Percentiles rank a stretch among this genome's conserved stretches.
These are phyloP conservation scores for Idris sp. DNA, from an alignment of 1,140 invertebrate genomes.

Conservation along the genomic window DNA sequence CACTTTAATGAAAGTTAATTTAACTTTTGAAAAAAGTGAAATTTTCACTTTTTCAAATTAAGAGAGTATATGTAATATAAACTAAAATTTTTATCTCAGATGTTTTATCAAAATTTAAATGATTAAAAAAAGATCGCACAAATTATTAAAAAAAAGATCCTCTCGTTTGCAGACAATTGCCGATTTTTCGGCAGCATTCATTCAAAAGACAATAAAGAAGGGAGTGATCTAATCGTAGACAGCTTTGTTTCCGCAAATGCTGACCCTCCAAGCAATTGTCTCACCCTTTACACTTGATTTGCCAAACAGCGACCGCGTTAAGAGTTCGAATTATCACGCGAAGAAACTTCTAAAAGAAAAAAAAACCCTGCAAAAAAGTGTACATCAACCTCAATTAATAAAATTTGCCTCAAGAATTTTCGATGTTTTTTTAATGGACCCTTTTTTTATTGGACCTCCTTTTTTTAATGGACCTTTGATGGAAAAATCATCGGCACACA, in stretches of 20 bases:
- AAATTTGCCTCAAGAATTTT: no score
- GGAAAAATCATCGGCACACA: conserved; percentile 17
- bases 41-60: no score
- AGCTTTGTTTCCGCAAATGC: conserved; percentile 38
- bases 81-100: no score
- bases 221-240: conserved; percentile 50
- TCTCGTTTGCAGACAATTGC: conserved; percentile 29
- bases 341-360: conserved; percentile 63
- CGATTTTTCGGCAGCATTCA: conserved; percentile 47
- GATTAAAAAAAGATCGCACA: no score
- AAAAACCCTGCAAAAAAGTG: no score
- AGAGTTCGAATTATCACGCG: conserved; percentile 65
- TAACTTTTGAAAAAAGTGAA: no score
- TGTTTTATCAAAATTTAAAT: no score
- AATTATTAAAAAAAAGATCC: conserved; percentile 33
- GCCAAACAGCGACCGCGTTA: conserved; percentile 56
- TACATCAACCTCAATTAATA: no score
- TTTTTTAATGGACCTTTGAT: conserved; percentile 8
- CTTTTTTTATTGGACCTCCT: no score
- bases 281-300: conserved; percentile 69
- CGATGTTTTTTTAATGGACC: no score
- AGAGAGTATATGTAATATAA: no score
- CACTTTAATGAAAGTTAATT: no score
- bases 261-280: conserved; percentile 65
- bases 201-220: conserved; percentile 37